Evolutionary conservation across 2,888 invertebrate genomes (phyloP), one percentile per base, ranked within the genome.

Genomic region (Drosophila tanythrix): DNA sequence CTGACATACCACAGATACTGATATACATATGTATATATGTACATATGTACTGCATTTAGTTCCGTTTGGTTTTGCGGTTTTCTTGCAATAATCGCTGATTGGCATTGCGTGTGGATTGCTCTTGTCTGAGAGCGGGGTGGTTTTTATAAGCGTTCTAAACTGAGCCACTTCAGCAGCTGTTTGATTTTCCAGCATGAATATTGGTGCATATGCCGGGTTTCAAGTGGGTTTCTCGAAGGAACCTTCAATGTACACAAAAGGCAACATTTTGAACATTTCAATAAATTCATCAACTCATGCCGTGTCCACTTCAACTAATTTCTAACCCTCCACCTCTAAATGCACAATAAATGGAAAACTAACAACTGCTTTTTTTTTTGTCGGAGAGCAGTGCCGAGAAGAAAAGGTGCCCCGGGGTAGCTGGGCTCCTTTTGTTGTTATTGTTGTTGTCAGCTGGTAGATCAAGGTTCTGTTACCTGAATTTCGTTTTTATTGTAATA

Each of bases 341-440:
- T 89, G 85, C 64, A 84, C 80, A 82, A 82, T 85, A 89, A 85
- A 85, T 85, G 85, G 74, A 89, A 85, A 89, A 84, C 75, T 85
- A 85, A 85, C 85, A 85, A 85, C 85, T 89, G 85, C 76, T 84
- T 82, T 82, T 85, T 46, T n/a, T 46, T 15, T 46, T 25, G 13
- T 85, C 57, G 25, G 29, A 57, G 29, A 35, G 43, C 31, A 35
- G 29, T 53, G 66, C 64, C 52, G 60, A 52, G 38, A 31, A 48
- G 25, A 51, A 75, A 68, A 72, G 62, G 31, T 78, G 60, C 55
- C 63, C 70, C 58, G 46, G 61, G 57, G 50, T 43, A 31, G 66
- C 60, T 57, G 58, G 67, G 65, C 73, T 70, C 60, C 78, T 75
- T 67, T 67, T 70, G 60, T 79, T 71, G 38, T 58, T 46, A 29